Evolutionary conservation across 2,888 invertebrate species (phyloP).

Genomic region (Alloplasta piceator): DNA sequence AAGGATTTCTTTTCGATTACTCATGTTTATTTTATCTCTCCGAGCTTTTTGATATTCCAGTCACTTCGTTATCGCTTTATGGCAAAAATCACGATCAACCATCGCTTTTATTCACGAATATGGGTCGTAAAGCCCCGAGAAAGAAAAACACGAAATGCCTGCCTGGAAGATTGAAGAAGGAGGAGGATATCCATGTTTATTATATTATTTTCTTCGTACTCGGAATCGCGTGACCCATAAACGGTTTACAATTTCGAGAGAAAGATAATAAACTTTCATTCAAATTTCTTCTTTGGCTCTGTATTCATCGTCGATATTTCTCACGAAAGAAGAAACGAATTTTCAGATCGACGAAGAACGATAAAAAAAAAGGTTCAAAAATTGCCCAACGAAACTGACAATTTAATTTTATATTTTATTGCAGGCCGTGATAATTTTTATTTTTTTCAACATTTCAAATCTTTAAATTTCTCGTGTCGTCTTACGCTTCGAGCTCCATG

Average conservation of each 20-base stretch:
- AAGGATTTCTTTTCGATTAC: background rate
- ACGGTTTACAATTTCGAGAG: conserved; percentile 31
- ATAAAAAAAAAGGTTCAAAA: background rate
- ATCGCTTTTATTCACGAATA: conserved; percentile 12
- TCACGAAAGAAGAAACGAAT: background rate
- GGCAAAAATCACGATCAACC: conserved; percentile 1
- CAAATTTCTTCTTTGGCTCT: too few species aligned
- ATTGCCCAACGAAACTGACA: background rate
- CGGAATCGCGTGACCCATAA: conserved; percentile 48
- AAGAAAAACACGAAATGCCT: too few species aligned
- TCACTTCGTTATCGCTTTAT: conserved; percentile 6
- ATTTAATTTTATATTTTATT: too few species aligned
- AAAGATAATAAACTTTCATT: conserved; percentile 38
- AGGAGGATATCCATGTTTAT: background rate
- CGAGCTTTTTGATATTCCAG: conserved; percentile 1
- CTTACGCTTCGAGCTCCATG: background rate
- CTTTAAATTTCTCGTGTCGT: background rate
- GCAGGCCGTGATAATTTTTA: background rate
- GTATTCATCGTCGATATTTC: background rate
- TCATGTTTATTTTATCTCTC: conserved; percentile 24
- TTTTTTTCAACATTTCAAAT: background rate
- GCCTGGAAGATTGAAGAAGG: too few species aligned
- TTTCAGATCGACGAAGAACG: background rate
- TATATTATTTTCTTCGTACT: conserved; percentile 33
- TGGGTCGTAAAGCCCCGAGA: background rate